Percentiles rank a stretch among this genome's conserved stretches.
Evolutionary conservation across 23 tunicate genomes (phyloP).

Genomic region (Styela clava): DNA sequence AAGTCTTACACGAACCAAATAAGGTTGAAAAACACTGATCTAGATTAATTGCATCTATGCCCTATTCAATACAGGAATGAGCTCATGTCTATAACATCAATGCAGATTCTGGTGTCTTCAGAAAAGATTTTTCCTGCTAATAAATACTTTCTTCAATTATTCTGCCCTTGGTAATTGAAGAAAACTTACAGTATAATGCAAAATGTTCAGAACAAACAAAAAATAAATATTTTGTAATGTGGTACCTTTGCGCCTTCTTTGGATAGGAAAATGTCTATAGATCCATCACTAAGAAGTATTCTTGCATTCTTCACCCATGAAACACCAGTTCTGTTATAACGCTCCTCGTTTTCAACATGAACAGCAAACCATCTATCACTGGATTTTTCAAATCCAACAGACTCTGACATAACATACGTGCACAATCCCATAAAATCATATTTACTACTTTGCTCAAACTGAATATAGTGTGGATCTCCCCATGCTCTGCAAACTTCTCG

Average conservation of each 20-base stretch:
- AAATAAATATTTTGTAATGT: too few species aligned
- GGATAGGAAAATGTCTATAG: neutral
- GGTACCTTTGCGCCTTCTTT: conserved; percentile 1
- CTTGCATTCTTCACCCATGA: conserved; percentile 16
- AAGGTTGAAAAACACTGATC: too few species aligned
- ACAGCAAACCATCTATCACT: conserved; percentile 44
- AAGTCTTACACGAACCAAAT: too few species aligned
- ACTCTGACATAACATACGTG: conserved; percentile 48
- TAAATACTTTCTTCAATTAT: too few species aligned
- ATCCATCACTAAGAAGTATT: neutral
- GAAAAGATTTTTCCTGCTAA: too few species aligned
- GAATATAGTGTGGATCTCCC: conserved; percentile 76
- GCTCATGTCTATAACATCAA: too few species aligned
- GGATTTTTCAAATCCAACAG: conserved; percentile 45
- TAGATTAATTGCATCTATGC: too few species aligned
- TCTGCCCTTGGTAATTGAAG: too few species aligned
- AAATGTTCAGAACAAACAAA: too few species aligned
- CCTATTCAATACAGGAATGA: too few species aligned
- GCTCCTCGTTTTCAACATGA: neutral
- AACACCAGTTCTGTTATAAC: neutral
- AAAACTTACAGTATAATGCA: too few species aligned
- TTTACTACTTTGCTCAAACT: conserved; percentile 49
- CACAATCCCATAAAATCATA: conserved; percentile 76
- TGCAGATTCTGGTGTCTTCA: too few species aligned
- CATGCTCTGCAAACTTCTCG: conserved; percentile 52